Base-by-base conservation (phyloP, 1,140 invertebrate genomes). In the Sycophaga agraensis region DNA sequence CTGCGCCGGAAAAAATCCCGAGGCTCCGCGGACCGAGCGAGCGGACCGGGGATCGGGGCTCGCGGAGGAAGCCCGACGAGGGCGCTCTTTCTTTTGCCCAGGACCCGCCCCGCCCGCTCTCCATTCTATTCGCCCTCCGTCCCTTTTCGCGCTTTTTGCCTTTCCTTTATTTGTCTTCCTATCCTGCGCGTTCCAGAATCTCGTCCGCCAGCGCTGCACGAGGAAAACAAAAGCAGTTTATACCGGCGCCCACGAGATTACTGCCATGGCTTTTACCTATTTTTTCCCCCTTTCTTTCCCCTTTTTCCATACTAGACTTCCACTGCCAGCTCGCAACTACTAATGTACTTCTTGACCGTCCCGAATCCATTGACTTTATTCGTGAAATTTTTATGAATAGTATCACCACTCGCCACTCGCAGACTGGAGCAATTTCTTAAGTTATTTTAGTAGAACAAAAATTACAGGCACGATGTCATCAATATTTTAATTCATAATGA, bases 1-100 rank as follows among this genome's bases (percentile, higher is more conserved):
- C n/a, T n/a, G n/a, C n/a, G n/a, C n/a, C n/a, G 37, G 62, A 59
- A 54, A 66, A 69, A 64, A 53, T 51, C n/a, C n/a, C 39, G 35
- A 12, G n/a, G n/a, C n/a, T n/a, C n/a, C n/a, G n/a, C n/a, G n/a
- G n/a, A n/a, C n/a, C n/a, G n/a, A n/a, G n/a, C 19, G 19, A 34
- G 39, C 35, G n/a, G n/a, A 0, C 8, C 3, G 4, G 2, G 8
- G 14, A 22, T 1, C 8, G 28, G 8, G 26, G 11, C 16, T 16
- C 31, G 14, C 4, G 9, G 31, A 16, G n/a, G 24, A 48, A 31
- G 19, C 4, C 7, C 9, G 4, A 6, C 2, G n/a, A 7, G 11
- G 31, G 26, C 1, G 14, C 1, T 21, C 1, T 48, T 28, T 17
- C 14, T 48, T 48, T 48, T 17, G 16, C 21, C 16, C n/a, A n/a